Evolutionary conservation across 2,113 vertebrate species (phyloP).

Genomic region (Lagopus leucura): DNA sequence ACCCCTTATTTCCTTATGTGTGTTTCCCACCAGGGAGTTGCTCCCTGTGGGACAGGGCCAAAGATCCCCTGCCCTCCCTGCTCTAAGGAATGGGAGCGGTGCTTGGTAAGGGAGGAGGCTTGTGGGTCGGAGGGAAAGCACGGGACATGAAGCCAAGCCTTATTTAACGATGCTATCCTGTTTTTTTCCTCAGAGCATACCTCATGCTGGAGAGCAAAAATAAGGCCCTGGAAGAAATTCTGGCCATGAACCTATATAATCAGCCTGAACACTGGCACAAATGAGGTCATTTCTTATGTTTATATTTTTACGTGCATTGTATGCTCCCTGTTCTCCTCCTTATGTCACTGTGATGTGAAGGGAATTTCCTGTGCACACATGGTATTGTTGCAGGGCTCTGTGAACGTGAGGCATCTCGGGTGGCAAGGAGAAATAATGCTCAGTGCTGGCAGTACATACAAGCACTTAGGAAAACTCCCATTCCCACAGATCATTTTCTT

Average conservation of each 20-base stretch:
- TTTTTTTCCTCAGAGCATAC: constrained; percentile 5
- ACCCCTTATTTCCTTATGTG: constrained; percentile 28
- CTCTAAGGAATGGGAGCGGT: not conserved
- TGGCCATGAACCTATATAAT: not conserved
- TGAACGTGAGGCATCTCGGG: constrained; percentile 24
- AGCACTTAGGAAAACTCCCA: not conserved
- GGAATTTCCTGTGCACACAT: not conserved
- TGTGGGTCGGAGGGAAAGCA: not conserved
- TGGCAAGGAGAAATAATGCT: not conserved
- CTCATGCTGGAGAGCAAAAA: not conserved
- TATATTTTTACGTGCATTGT: not conserved
- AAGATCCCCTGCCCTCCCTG: not conserved
- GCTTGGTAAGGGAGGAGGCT: not conserved
- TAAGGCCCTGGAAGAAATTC: not conserved
- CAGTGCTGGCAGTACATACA: not conserved
- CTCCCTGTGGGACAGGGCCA: not conserved
- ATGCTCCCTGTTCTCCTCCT: not conserved
- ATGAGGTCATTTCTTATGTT: constrained; percentile 46
- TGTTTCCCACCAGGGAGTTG: not conserved
- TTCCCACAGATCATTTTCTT: constrained; percentile 9
- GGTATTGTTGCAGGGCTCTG: not conserved
- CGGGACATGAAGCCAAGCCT: not conserved
- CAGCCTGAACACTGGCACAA: not conserved
- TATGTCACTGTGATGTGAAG: constrained; percentile 7
- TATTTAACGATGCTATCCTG: not conserved